Percentiles rank a stretch among this genome's conserved stretches.
Conservation (phyloP, 2,888 invertebrate species). For the Rutpela maculata region DNA sequence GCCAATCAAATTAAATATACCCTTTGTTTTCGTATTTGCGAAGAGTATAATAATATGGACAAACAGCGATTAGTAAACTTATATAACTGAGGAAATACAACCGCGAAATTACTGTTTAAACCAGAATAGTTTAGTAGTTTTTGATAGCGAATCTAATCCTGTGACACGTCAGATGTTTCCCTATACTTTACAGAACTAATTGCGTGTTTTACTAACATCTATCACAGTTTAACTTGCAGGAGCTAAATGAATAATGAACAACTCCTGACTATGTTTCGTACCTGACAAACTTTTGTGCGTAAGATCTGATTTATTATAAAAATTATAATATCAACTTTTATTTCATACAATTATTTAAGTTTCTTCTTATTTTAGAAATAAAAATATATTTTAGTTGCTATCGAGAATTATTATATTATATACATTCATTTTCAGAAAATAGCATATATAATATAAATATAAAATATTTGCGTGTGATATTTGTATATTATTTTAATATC, state of each 20-base stretch:
- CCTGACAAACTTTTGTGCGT: conserved; percentile 42
- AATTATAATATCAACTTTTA: conserved; percentile 24
- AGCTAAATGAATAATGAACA: conserved; percentile 46
- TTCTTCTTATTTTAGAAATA: neutral
- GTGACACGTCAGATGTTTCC: conserved; percentile 47
- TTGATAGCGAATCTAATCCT: conserved; percentile 41
- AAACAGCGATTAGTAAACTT: neutral
- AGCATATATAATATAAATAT: too few species aligned
- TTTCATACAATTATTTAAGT: neutral
- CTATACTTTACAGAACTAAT: conserved; percentile 45
- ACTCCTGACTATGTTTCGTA: conserved; percentile 41
- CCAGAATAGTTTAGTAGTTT: conserved; percentile 38
- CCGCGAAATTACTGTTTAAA: conserved; percentile 30
- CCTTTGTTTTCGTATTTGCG: too few species aligned
- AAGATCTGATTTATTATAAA: conserved; percentile 43
- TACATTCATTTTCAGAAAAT: neutral
- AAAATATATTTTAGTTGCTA: neutral
- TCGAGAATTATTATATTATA: neutral
- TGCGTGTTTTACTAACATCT: conserved; percentile 50
- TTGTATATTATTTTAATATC: too few species aligned
- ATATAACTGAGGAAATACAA: conserved; percentile 14
- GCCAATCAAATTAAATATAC: too few species aligned
- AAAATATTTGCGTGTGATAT: too few species aligned
- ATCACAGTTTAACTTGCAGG: conserved; percentile 46
- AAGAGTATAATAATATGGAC: too few species aligned